Percentiles rank a stretch among this genome's conserved stretches.
These are phyloP conservation scores for Eriosoma lanigerum DNA, from an alignment of 1,140 invertebrate species.

Conservation along the genomic window DNA sequence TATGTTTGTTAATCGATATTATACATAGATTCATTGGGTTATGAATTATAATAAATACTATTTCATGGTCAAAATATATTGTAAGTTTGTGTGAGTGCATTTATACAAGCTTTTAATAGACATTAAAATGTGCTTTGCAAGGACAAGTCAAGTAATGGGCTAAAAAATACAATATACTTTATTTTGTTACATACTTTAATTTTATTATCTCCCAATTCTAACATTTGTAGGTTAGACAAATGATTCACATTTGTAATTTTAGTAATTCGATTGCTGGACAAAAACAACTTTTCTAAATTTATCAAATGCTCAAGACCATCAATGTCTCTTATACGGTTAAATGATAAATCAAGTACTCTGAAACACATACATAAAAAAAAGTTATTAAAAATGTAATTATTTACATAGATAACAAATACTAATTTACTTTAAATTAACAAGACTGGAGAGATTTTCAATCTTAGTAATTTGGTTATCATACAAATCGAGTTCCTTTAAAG, in stretches of 20 bases:
- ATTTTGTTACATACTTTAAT: constrained; percentile 68
- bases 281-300: constrained; percentile 84
- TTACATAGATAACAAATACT: too few species aligned
- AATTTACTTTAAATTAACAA: constrained; percentile 87
- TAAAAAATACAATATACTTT: not conserved
- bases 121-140: too few species aligned
- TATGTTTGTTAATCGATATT: too few species aligned
- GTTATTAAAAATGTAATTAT: too few species aligned
- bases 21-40: too few species aligned
- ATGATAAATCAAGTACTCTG: constrained; percentile 92
- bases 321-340: constrained; percentile 91
- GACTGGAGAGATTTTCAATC: constrained; percentile 84
- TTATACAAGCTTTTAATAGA: too few species aligned
- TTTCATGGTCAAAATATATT: too few species aligned
- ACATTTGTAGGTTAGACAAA: constrained; percentile 74
- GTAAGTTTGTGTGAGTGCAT: too few species aligned
- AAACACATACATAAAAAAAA: constrained; percentile 53
- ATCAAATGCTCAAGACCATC: constrained; percentile 77
- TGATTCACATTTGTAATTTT: constrained; percentile 90
- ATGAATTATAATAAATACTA: too few species aligned
- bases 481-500: constrained; percentile 84
- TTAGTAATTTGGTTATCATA: constrained; percentile 94
- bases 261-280: constrained; percentile 90
- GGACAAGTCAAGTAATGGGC: too few species aligned
- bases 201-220: constrained; percentile 95